Base-by-base conservation (phyloP, 2,113 vertebrate species). In the Apaloderma vittatum region DNA sequence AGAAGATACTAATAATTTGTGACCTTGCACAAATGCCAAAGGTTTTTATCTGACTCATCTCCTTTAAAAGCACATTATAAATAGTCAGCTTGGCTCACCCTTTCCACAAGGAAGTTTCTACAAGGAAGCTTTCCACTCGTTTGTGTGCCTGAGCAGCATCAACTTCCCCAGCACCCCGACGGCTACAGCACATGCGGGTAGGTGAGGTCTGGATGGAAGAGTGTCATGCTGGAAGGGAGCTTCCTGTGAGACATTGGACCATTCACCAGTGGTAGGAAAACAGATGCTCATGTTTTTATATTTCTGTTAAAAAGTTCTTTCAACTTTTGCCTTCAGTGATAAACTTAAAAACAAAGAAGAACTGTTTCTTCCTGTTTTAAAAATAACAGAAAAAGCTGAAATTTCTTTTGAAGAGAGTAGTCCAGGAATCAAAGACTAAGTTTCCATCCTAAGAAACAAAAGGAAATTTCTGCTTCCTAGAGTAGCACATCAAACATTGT, bases 401-500 rank as follows among this genome's bases (percentile, higher is more conserved):
- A 96, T 86, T 40, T 92, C 96, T 93, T 97, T 97, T 97, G 96
- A 97, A 94, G 92, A 90, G 8, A 75, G 19, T 88, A 92, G 90
- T 52, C 82, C 88, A 72, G 65, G 82, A 96, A 93, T 93, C 68
- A 81, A 88, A 86, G 65, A 75, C n/a, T 79, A 73, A 45, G 1
- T 58, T 96, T 76, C 82, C 88, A 94, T 89, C 67, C 2, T 0
- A 92, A 66, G 70, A 84, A 95, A 93, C 67, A 57, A 74, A 96
- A 98, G 98, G 97, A 98, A 98, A 98, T 97, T 96, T 95, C 97
- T 97, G 96, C 96, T 98, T 98, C 97, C 98, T 96, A 87, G 80
- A 95, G 66, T 10, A 96, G 83, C 92, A 96, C 97, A 98, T 98
- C 95, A 98, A 98, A 98, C 63, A 66, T 95, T 97, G 73, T 71